A percentile compares a stretch with the other conserved stretches of the same genome.
These are phyloP conservation scores for Agrotis puta DNA, from an alignment of 2,888 invertebrate genomes.

Conservation along the genomic window DNA sequence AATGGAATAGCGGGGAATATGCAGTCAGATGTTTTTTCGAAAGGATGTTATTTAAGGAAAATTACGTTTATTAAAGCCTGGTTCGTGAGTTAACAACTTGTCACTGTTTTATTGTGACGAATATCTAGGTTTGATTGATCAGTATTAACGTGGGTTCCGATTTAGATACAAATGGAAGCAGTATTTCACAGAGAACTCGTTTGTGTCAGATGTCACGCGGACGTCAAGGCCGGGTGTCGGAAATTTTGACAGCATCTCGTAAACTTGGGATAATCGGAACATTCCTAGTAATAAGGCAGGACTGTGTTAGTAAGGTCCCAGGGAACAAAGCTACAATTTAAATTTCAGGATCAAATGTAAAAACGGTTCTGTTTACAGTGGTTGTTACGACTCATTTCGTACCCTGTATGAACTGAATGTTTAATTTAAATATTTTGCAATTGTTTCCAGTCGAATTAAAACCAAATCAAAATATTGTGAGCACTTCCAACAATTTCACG, in stretches of 20 bases:
- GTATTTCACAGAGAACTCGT: constrained; percentile 10
- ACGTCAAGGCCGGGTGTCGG: background rate
- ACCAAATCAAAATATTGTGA: constrained; percentile 25
- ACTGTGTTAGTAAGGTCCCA: background rate
- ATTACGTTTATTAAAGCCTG: constrained; percentile 19
- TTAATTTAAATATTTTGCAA: background rate
- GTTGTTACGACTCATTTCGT: background rate
- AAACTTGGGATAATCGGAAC: constrained; percentile 33
- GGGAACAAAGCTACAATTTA: background rate
- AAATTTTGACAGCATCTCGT: constrained; percentile 39
- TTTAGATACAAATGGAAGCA: constrained; percentile 27
- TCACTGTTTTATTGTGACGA: constrained; percentile 15
- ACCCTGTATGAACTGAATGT: background rate
- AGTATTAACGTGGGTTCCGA: constrained; percentile 3
- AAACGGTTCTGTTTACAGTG: background rate
- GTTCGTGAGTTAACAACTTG: constrained; percentile 28
- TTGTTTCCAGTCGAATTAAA: constrained; percentile 2
- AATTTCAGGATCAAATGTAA: constrained; percentile 4
- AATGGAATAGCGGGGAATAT: constrained; percentile 9
- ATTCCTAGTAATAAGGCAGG: constrained; percentile 22
- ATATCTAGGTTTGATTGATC: constrained; percentile 26
- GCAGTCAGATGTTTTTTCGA: constrained; percentile 36
- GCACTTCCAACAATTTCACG: background rate
- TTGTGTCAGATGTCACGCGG: constrained; percentile 6
- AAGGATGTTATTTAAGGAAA: constrained; percentile 24